Base-by-base conservation (phyloP, 30 jellyfish, hydroid and myxozoan species). In the Cassiopea xamachana region DNA sequence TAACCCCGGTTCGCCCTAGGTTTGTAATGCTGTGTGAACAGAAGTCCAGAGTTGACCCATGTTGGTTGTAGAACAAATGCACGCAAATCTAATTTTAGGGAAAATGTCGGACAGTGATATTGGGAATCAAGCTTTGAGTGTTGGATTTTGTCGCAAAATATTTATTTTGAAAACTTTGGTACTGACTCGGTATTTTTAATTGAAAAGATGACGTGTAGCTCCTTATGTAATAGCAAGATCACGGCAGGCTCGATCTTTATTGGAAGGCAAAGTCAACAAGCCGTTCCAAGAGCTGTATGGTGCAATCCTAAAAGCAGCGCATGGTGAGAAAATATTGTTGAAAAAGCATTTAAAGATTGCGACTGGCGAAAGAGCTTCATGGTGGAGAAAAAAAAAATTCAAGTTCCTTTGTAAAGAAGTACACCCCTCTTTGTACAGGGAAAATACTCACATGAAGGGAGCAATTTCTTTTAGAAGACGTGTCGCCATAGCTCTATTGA, bases 401-500 rank as follows among this genome's bases (percentile, higher is more conserved):
- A 3, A 55, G 64, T 55, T 55, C 64, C 64, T 55, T 55, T 55
- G 64, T 55, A 10, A 55, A 55, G 12, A 55, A 55, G 64, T 55
- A 55, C 64, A 55, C 64, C 64, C 64, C 64, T 55, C 7, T 10
- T 10, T 55, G 64, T 55, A 55, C 64, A 55, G 64, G 64, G 64
- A 55, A 55, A 55, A 10, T 10, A 55, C 64, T 55, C 64, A 55
- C 64, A 55, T 55, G 64, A 55, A 6, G 64, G 7, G 62, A 69
- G 90, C 90, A 17, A 82, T 82, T 51, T 13, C 50, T 39, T 12
- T 68, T 43, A 68, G 82, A 68, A 82, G 69, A 69, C 68, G 90
- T 18, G 82, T 82, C 69, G 81, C 82, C 8, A 79, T 82, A 64
- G 81, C 81, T 60, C 82, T 60, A 43, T 68, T 64, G 81, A 68